A percentile compares a stretch with the other conserved stretches of the same genome.
Conservation (phyloP, 2,888 invertebrate genomes). For the Ennomos fuscantarius region DNA sequence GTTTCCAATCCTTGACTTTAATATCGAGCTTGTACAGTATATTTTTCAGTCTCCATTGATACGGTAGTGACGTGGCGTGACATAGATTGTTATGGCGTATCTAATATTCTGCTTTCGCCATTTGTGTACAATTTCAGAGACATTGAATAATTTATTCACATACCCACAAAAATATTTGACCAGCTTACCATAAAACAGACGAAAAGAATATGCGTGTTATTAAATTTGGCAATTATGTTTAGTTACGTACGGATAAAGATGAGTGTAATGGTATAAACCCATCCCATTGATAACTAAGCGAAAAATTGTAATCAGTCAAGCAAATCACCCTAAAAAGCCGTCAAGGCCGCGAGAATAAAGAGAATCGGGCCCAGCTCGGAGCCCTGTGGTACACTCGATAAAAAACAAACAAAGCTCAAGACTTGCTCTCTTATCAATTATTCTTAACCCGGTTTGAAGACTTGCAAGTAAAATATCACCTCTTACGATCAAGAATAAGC, state of each 20-base stretch:
- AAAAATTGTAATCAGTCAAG: constrained; percentile 10
- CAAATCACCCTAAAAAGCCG: constrained; percentile 16
- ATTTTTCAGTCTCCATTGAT: too few species aligned
- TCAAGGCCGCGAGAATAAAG: constrained; percentile 28
- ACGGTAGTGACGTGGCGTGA: too few species aligned
- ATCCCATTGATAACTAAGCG: background rate
- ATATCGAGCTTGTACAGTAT: too few species aligned
- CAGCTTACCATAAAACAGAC: too few species aligned
- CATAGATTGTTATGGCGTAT: too few species aligned
- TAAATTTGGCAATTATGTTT: too few species aligned
- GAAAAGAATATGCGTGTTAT: too few species aligned
- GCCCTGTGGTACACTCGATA: constrained; percentile 44
- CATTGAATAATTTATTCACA: too few species aligned
- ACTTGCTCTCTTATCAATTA: constrained; percentile 58
- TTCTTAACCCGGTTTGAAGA: constrained; percentile 54
- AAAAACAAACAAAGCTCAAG: constrained; percentile 49
- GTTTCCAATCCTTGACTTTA: too few species aligned
- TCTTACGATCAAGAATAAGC: constrained; percentile 8
- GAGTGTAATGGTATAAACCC: background rate
- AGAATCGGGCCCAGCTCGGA: constrained; percentile 33
- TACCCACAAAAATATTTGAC: too few species aligned
- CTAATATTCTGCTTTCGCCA: too few species aligned
- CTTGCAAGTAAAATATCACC: constrained; percentile 44
- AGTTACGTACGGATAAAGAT: background rate
- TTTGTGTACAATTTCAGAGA: too few species aligned